Conservation (phyloP, 1,140 invertebrate genomes). For the Drosophila tristis region DNA sequence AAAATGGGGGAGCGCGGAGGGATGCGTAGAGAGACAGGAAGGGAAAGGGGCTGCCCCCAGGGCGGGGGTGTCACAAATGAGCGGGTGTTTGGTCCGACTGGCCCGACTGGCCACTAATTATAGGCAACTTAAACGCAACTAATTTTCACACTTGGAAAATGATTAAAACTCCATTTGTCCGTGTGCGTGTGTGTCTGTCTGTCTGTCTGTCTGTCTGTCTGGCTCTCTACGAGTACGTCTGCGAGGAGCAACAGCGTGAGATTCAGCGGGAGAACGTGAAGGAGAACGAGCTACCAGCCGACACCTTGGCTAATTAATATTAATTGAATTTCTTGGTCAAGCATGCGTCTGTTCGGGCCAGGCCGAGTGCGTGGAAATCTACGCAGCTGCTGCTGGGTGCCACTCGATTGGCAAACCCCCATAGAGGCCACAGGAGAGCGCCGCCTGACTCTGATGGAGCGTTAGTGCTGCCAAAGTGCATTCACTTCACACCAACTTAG, state of each 20-base stretch:
- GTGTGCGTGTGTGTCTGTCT: constrained; percentile 21
- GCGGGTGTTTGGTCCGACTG: constrained; percentile 1
- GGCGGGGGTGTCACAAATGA: constrained; percentile 54
- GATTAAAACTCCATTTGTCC: constrained; percentile 82
- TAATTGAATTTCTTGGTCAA: constrained; percentile 75
- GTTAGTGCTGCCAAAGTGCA: constrained; percentile 26
- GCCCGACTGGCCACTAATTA: constrained; percentile 63
- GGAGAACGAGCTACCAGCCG: constrained; percentile 47
- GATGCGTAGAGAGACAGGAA: neutral
- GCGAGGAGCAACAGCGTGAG: constrained; percentile 60
- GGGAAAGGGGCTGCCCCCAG: neutral
- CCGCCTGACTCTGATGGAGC: no score
- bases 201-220: constrained; percentile 10
- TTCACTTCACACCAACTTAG: constrained; percentile 55
- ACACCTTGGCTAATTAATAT: constrained; percentile 82
- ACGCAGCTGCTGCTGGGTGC: constrained; percentile 63
- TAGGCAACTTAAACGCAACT: constrained; percentile 80
- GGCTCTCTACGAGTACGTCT: neutral
- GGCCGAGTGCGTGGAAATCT: constrained; percentile 58
- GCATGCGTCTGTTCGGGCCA: constrained; percentile 11
- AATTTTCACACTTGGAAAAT: constrained; percentile 83
- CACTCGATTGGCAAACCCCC: constrained; percentile 47
- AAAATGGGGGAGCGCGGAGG: neutral
- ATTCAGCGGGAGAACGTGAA: constrained; percentile 44
- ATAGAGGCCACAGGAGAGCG: no score